phyloP scores from a whole-genome alignment of 2,888 invertebrate species.

The Selenia dentaria region DNA sequence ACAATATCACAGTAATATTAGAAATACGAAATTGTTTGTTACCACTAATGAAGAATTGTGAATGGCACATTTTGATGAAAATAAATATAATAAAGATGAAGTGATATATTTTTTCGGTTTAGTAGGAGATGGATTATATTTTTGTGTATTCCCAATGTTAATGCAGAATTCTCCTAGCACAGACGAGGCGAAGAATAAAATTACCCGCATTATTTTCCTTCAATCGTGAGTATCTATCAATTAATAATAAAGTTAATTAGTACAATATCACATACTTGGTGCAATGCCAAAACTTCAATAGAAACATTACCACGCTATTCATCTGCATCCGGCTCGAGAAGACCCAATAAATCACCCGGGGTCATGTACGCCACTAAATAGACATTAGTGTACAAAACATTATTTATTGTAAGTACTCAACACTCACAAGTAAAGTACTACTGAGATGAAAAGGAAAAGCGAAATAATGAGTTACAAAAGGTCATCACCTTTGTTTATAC shows the following conservation, averaged over 20 bases:
- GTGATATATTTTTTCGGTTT: too few relatives aligned
- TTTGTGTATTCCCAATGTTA: too few relatives aligned
- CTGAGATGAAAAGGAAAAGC: conserved; percentile 11
- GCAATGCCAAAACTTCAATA: conserved; percentile 10
- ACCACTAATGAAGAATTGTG: too few relatives aligned
- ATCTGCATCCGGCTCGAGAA: conserved; percentile 21
- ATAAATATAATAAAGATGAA: too few relatives aligned
- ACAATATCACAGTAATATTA: too few relatives aligned
- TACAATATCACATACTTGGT: conserved; percentile 6
- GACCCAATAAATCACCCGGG: conserved; percentile 32
- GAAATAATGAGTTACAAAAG: conserved; percentile 15
- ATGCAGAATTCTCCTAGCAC: too few relatives aligned
- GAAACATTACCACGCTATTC: conserved; percentile 22
- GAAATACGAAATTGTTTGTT: too few relatives aligned
- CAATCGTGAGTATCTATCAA: too few relatives aligned
- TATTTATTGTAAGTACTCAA: conserved; percentile 22
- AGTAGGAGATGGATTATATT: too few relatives aligned
- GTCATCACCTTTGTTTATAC: conserved; percentile 5
- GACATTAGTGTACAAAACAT: conserved; percentile 39
- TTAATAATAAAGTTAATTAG: neutral
- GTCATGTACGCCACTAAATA: conserved; percentile 40
- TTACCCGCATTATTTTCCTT: too few relatives aligned
- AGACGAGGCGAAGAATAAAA: too few relatives aligned
- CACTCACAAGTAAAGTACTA: conserved; percentile 8
- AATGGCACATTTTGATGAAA: too few relatives aligned